Evolutionary conservation across 2,888 invertebrate genomes (phyloP).

Genomic region (Zygaena filipendulae): DNA sequence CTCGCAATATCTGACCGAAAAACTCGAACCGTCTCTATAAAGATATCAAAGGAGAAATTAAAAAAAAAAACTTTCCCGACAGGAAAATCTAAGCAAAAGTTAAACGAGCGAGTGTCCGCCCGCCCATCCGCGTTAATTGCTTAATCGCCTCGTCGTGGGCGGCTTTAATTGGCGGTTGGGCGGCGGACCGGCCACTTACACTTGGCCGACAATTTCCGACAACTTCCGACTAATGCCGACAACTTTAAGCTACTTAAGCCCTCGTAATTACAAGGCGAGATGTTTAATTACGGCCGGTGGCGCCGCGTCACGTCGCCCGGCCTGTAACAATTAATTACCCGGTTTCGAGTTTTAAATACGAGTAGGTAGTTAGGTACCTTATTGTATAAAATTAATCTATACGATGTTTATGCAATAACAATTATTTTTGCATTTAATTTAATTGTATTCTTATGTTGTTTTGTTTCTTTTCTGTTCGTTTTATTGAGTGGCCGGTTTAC

Average conservation of each 20-base stretch:
- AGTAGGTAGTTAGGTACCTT: too few relatives aligned
- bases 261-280: constrained; percentile 63
- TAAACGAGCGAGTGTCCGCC: constrained; percentile 53
- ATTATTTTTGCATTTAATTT: too few relatives aligned
- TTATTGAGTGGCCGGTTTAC: too few relatives aligned
- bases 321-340: constrained; percentile 54
- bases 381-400: too few relatives aligned
- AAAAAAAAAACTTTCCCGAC: constrained; percentile 37
- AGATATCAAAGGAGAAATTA: too few relatives aligned
- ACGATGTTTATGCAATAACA: too few relatives aligned
- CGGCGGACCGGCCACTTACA: constrained; percentile 48
- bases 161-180: constrained; percentile 47
- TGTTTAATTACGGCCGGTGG: constrained; percentile 60
- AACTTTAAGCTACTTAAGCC: constrained; percentile 37
- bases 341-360: constrained; percentile 20
- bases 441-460: too few relatives aligned
- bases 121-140: constrained; percentile 62
- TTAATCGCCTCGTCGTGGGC: constrained; percentile 53
- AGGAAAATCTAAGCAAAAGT: constrained; percentile 41
- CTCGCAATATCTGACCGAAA: too few relatives aligned
- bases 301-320: constrained; percentile 22
- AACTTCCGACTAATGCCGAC: constrained; percentile 39
- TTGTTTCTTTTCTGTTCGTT: too few relatives aligned
- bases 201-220: constrained; percentile 34
- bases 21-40: too few relatives aligned